phyloP scores from a whole-genome alignment of 2,113 vertebrate genomes.

The Rhodinocichla rosea region DNA sequence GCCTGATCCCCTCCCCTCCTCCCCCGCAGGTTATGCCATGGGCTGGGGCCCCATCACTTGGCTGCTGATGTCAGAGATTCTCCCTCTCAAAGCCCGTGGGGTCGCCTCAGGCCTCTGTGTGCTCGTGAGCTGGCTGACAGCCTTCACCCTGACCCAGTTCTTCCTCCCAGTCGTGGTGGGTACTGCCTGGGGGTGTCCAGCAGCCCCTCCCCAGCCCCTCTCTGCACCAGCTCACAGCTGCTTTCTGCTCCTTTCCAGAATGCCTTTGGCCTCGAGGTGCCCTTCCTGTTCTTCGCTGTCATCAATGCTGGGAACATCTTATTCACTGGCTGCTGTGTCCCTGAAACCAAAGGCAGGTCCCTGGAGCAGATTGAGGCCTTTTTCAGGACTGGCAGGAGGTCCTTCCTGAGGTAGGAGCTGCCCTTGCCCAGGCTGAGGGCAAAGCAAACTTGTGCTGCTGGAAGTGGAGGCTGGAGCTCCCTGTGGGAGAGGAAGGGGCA shows the following conservation, averaged over 20 bases:
- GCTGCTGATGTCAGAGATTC: slow-evolving; percentile 94
- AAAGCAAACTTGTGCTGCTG: background rate
- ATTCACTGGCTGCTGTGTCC: slow-evolving; percentile 86
- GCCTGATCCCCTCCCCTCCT: background rate
- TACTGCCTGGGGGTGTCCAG: fast-evolving
- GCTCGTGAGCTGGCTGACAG: slow-evolving; percentile 88
- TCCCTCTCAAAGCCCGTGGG: slow-evolving; percentile 87
- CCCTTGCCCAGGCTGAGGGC: background rate
- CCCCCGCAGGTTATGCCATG: slow-evolving; percentile 86
- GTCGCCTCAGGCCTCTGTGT: slow-evolving; percentile 90
- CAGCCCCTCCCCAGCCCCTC: background rate
- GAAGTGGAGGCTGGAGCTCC: background rate
- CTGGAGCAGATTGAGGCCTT: slow-evolving; percentile 94
- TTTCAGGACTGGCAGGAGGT: slow-evolving; percentile 77
- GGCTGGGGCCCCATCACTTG: slow-evolving; percentile 98
- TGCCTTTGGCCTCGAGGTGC: slow-evolving; percentile 77
- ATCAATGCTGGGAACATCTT: slow-evolving; percentile 81
- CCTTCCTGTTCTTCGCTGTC: slow-evolving; percentile 85
- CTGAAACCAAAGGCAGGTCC: slow-evolving; percentile 87
- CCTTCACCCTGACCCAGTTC: slow-evolving; percentile 83
- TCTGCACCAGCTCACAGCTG: background rate
- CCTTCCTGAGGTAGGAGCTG: slow-evolving; percentile 61
- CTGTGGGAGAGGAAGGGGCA: background rate
- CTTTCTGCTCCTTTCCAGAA: slow-evolving; percentile 51
- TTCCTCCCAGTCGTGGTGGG: slow-evolving; percentile 83